Conservation (phyloP, 2,888 invertebrate species). For the Marronus borbonicus region DNA sequence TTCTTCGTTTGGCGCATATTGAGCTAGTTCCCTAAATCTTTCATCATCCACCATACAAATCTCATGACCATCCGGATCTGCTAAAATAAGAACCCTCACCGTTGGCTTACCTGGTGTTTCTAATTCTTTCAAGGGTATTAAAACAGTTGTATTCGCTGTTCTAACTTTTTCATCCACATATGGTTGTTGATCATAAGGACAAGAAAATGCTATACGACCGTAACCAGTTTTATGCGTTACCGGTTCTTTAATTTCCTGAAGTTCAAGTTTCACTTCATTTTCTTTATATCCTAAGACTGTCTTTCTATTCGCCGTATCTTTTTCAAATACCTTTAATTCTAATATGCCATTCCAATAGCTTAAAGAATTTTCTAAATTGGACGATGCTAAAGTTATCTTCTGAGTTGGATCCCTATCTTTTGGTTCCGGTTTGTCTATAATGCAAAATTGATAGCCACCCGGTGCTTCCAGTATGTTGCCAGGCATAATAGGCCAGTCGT, state of each 20-base stretch:
- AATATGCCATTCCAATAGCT: slow-evolving; percentile 90
- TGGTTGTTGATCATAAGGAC: slow-evolving; percentile 85
- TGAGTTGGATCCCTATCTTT: slow-evolving; percentile 82
- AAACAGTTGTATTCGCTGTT: slow-evolving; percentile 80
- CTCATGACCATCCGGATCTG: slow-evolving; percentile 98
- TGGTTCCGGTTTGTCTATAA: slow-evolving; percentile 82
- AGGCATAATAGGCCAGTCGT: slow-evolving; percentile 82
- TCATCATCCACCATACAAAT: slow-evolving; percentile 99
- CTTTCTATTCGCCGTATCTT: slow-evolving; percentile 73
- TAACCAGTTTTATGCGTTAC: slow-evolving; percentile 92
- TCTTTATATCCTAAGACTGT: slow-evolving; percentile 81
- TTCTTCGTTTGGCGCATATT: slow-evolving; percentile 88
- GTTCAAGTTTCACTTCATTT: slow-evolving; percentile 84
- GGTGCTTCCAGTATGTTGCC: slow-evolving; percentile 84
- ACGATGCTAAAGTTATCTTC: slow-evolving; percentile 85
- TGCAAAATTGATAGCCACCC: slow-evolving; percentile 91
- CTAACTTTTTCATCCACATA: slow-evolving; percentile 82
- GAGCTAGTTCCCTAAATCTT: slow-evolving; percentile 90
- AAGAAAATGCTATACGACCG: slow-evolving; percentile 95
- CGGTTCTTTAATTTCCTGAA: slow-evolving; percentile 78
- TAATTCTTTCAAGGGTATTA: slow-evolving; percentile 92
- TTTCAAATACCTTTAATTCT: slow-evolving; percentile 80
- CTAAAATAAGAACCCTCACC: slow-evolving; percentile 95
- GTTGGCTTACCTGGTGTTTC: slow-evolving; percentile 98
- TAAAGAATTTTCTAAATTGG: slow-evolving; percentile 82